Evolutionary conservation across 1,140 invertebrate species (phyloP).

Genomic region (Cydia strobilella): DNA sequence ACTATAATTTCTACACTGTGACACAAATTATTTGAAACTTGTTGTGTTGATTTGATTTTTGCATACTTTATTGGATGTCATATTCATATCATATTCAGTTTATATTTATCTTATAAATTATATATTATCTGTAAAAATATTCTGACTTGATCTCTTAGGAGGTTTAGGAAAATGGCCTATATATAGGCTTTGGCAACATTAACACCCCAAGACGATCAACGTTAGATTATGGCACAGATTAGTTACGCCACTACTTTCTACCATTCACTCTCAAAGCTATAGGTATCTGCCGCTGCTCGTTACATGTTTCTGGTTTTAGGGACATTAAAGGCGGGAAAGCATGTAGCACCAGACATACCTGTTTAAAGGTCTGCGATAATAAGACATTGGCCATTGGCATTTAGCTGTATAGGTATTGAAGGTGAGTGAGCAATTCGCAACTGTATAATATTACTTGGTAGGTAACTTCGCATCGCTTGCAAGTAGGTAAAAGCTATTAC

Average conservation of each 20-base stretch:
- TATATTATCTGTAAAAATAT: neutral
- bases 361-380: neutral
- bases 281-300: neutral
- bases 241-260: constrained; percentile 38
- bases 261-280: constrained; percentile 38
- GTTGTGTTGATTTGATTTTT: too few species aligned
- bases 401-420: too few species aligned
- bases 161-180: too few species aligned
- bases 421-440: neutral
- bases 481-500: too few species aligned
- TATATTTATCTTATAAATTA: too few species aligned
- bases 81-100: too few species aligned
- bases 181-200: neutral
- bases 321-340: neutral
- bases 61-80: too few species aligned
- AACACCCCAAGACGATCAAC: neutral
- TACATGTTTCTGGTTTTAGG: neutral
- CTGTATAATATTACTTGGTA: neutral
- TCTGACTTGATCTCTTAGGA: neutral
- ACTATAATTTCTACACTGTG: too few species aligned
- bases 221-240: constrained; percentile 29
- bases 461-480: too few species aligned
- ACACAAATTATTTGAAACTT: too few species aligned
- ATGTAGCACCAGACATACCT: neutral
- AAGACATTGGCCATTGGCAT: neutral